phyloP scores from a whole-genome alignment of 2,113 vertebrate species.

The Pachypanchax playfairii region DNA sequence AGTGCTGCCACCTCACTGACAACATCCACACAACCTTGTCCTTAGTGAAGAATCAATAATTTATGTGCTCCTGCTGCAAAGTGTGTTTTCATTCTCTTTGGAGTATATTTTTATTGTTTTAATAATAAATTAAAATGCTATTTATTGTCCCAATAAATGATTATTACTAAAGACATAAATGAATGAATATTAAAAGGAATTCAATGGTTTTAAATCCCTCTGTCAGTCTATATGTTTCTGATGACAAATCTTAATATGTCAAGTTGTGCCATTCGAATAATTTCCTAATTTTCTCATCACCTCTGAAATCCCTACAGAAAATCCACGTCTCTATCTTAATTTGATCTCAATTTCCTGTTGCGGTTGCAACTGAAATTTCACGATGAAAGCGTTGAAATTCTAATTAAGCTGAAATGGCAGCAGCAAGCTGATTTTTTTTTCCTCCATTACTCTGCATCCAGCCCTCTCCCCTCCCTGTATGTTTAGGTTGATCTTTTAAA shows the following conservation, averaged over 20 bases:
- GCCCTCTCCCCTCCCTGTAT: constrained; percentile 49
- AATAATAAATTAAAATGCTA: background rate
- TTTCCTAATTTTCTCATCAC: constrained; percentile 17
- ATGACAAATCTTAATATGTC: background rate
- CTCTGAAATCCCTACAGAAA: constrained; percentile 28
- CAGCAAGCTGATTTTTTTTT: constrained; percentile 52
- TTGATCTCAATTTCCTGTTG: constrained; percentile 71
- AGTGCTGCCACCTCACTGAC: constrained; percentile 66
- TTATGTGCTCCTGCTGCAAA: constrained; percentile 34
- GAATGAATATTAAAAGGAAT: background rate
- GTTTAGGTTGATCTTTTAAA: constrained; percentile 77
- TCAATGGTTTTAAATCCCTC: constrained; percentile 13
- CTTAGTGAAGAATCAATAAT: constrained; percentile 49
- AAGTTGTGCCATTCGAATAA: constrained; percentile 17
- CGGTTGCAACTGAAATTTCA: constrained; percentile 45
- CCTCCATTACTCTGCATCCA: constrained; percentile 49
- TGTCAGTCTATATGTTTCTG: background rate
- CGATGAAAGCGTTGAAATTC: constrained; percentile 68
- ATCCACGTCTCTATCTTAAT: constrained; percentile 70
- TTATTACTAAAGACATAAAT: background rate
- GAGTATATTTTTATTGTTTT: background rate
- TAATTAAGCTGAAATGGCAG: constrained; percentile 66
- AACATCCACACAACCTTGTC: constrained; percentile 52
- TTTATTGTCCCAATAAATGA: background rate
- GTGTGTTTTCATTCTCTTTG: constrained; percentile 1